A percentile compares a stretch with the other conserved stretches of the same genome.
These are phyloP conservation scores for Melipona beecheii DNA, from an alignment of 2,888 invertebrate genomes.

Conservation along the genomic window DNA sequence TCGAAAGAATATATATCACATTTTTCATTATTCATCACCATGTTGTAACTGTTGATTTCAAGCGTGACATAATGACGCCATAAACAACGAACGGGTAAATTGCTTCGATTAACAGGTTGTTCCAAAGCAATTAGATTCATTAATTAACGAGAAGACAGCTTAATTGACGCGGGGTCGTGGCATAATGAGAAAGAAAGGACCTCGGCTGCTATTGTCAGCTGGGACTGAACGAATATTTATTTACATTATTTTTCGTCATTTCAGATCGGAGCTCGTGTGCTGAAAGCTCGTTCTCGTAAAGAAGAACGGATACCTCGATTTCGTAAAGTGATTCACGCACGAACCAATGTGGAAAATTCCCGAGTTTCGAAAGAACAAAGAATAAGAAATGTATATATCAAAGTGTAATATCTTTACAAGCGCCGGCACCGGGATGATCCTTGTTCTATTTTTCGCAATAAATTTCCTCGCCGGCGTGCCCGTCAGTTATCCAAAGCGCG, in stretches of 20 bases:
- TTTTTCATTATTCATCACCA: too few relatives aligned
- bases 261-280: neutral
- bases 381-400: neutral
- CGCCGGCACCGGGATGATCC: neutral
- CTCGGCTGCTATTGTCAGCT: neutral
- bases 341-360: neutral
- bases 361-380: neutral
- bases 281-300: neutral
- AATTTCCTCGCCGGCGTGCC: slow-evolving; percentile 4
- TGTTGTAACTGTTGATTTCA: neutral
- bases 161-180: neutral
- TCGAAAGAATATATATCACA: too few relatives aligned
- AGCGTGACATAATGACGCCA: neutral
- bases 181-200: neutral
- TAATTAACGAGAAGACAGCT: slow-evolving; percentile 14
- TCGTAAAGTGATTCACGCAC: too few relatives aligned
- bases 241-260: neutral
- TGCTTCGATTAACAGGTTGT: neutral
- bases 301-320: neutral
- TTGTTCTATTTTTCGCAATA: slow-evolving; percentile 25
- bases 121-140: slow-evolving; percentile 29
- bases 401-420: too few relatives aligned
- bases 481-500: slow-evolving; percentile 4
- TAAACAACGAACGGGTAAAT: neutral
- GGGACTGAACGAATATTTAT: neutral